These are phyloP conservation scores for Mormyrus hasselquistii DNA, from an alignment of 2,797 vertebrate genomes.

Conservation along the genomic window DNA sequence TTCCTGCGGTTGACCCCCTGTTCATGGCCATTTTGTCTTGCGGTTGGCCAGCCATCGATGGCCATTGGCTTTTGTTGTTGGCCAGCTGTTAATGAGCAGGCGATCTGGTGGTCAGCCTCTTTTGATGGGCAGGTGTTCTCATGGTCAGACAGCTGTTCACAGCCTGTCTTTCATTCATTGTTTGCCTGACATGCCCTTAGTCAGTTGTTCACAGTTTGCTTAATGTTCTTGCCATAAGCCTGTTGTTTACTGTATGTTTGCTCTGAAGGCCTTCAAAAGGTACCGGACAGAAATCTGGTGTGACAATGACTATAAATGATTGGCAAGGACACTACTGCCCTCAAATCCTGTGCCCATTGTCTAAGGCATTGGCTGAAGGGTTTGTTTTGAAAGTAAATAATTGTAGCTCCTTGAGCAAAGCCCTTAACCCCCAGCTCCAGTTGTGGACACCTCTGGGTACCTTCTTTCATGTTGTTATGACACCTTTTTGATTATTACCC, in stretches of 20 bases:
- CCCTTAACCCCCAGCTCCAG: too few relatives aligned
- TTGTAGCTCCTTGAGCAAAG: not conserved
- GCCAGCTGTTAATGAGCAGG: not conserved
- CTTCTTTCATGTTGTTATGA: not conserved
- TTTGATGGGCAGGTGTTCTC: not conserved
- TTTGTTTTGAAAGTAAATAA: not conserved
- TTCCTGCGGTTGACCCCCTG: not conserved
- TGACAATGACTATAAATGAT: not conserved
- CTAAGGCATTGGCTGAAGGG: not conserved
- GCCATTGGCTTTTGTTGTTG: not conserved
- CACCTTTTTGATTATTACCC: not conserved
- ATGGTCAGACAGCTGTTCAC: not conserved
- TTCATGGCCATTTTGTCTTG: not conserved
- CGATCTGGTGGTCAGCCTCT: not conserved
- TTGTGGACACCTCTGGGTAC: not conserved
- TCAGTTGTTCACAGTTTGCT: not conserved
- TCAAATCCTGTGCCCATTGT: not conserved
- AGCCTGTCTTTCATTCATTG: not conserved
- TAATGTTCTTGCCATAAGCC: not conserved
- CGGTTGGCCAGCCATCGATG: not conserved
- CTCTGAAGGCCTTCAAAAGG: not conserved
- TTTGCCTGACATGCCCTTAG: not conserved
- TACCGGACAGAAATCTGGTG: not conserved
- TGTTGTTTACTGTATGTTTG: not conserved
- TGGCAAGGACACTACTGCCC: not conserved